These are phyloP conservation scores for Tapirus terrestris DNA, from an alignment of 2,113 vertebrate genomes.

Conservation along the genomic window DNA sequence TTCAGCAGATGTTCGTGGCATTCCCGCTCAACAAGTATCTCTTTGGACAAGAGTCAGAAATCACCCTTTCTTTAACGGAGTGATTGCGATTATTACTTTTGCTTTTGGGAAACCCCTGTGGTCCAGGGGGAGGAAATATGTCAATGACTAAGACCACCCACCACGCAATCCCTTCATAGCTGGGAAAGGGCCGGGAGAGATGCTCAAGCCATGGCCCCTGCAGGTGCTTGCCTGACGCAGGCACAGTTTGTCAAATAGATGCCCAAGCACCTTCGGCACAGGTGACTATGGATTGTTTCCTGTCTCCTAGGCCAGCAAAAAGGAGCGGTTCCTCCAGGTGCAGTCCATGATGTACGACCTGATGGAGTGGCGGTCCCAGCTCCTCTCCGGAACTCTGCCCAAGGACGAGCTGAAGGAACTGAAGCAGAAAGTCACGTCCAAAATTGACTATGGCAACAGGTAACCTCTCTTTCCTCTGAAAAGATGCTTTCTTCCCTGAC, in stretches of 20 bases:
- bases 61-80: not conserved
- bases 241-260: not conserved
- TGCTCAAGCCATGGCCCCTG: too few species aligned
- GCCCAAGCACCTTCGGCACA: not conserved
- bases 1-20: not conserved
- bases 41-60: not conserved
- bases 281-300: not conserved
- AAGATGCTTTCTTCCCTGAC: not conserved
- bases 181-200: not conserved
- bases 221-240: accelerated
- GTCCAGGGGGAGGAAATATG: not conserved
- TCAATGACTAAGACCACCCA: not conserved
- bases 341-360: conserved; percentile 96
- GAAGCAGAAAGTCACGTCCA: conserved; percentile 98
- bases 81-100: not conserved
- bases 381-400: conserved; percentile 96
- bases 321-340: conserved; percentile 90
- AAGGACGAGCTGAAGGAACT: conserved; percentile 98
- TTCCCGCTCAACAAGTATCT: not conserved
- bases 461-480: conserved; percentile 74
- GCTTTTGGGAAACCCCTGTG: not conserved
- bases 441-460: conserved; percentile 99
- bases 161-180: accelerated
- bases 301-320: conserved; percentile 89
- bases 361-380: conserved; percentile 98